Evolutionary conservation across 2,888 invertebrate species (phyloP).

Genomic region (Myopa tessellatipennis): DNA sequence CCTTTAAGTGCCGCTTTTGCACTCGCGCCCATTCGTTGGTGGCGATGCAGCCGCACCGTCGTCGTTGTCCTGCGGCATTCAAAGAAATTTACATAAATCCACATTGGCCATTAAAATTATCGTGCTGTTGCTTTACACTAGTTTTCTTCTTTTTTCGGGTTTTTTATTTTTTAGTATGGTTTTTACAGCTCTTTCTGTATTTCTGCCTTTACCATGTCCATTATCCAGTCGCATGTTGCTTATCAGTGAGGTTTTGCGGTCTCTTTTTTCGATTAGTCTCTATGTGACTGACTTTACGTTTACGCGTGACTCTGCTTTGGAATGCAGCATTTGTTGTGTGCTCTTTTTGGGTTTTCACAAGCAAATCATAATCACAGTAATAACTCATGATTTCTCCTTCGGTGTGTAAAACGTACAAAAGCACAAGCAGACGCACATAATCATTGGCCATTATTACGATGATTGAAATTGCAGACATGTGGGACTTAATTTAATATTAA

Average conservation of each 20-base stretch:
- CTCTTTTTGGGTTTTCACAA: not conserved
- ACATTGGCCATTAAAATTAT: constrained; percentile 34
- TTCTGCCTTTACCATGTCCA: not conserved
- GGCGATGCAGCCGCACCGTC: not conserved
- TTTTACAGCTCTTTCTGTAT: not conserved
- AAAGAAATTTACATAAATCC: constrained; percentile 36
- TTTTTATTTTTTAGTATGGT: not conserved
- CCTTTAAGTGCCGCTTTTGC: not conserved
- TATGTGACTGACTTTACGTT: not conserved
- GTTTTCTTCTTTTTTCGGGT: not conserved
- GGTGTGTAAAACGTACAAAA: not conserved
- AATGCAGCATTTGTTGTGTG: not conserved
- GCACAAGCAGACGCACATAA: no score
- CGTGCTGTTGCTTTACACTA: not conserved
- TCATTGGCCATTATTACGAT: no score
- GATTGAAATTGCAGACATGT: no score
- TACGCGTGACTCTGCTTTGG: not conserved
- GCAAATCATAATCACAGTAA: not conserved
- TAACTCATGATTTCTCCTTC: not conserved
- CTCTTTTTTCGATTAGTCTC: not conserved
- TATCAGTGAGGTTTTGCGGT: constrained; percentile 6
- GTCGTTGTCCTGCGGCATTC: not conserved
- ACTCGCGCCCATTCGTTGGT: not conserved
- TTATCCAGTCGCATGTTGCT: constrained; percentile 31
- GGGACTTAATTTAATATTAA: no score